Evolutionary conservation across 2,888 invertebrate genomes (phyloP).

Genomic region (Rhodophaea formosa): DNA sequence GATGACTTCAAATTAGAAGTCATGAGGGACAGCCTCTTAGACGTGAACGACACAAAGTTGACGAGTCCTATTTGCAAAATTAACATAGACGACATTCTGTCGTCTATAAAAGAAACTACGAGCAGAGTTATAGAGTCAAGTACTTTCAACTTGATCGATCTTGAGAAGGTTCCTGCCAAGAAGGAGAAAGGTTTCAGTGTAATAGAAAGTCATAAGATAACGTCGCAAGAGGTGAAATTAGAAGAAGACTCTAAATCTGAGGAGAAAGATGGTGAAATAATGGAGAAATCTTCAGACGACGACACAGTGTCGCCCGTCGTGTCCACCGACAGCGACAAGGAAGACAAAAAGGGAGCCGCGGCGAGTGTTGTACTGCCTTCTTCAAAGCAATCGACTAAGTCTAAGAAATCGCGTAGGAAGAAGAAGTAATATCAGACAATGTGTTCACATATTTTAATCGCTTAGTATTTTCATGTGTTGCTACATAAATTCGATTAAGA

Average conservation of each 20-base stretch:
- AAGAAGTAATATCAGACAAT: constrained; percentile 75
- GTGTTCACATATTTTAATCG: constrained; percentile 50
- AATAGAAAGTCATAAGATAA: constrained; percentile 66
- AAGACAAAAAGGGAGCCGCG: constrained; percentile 63
- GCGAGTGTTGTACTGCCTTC: constrained; percentile 57
- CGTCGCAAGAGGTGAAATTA: constrained; percentile 61
- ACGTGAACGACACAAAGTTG: constrained; percentile 54
- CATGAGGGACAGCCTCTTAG: constrained; percentile 70
- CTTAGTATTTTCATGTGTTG: constrained; percentile 45
- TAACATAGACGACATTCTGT: constrained; percentile 69
- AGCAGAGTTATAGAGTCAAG: constrained; percentile 58
- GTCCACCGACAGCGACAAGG: constrained; percentile 81
- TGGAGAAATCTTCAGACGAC: constrained; percentile 82
- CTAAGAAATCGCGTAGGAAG: constrained; percentile 82
- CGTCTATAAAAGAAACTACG: constrained; percentile 66
- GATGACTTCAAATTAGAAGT: constrained; percentile 72
- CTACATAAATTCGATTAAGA: constrained; percentile 34
- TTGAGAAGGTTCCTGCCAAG: constrained; percentile 64
- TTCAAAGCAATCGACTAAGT: constrained; percentile 67
- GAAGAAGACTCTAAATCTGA: constrained; percentile 58
- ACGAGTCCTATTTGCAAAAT: constrained; percentile 73
- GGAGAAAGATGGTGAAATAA: constrained; percentile 53
- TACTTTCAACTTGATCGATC: constrained; percentile 68
- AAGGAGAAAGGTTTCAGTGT: constrained; percentile 68
- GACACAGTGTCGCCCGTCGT: constrained; percentile 74